Evolutionary conservation across 2,113 vertebrate species (phyloP).

Genomic region (Peromyscus leucopus): DNA sequence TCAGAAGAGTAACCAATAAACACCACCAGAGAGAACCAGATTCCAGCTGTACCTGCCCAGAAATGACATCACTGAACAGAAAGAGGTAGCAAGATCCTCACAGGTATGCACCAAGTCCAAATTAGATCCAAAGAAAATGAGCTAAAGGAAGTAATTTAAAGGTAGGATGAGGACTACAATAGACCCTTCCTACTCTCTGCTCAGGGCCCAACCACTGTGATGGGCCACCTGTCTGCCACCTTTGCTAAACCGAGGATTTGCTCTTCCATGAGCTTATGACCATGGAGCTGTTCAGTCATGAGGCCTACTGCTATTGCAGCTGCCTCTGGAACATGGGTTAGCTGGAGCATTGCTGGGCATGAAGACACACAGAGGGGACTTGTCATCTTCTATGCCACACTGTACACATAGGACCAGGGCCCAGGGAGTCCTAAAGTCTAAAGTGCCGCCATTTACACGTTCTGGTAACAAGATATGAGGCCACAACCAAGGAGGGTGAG

Average conservation of each 20-base stretch:
- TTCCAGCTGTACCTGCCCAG: neutral
- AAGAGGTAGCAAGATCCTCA: too few species aligned
- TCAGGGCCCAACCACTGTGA: too few species aligned
- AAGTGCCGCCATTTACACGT: neutral
- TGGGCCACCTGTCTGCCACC: neutral
- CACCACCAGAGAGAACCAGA: neutral
- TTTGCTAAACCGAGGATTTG: neutral
- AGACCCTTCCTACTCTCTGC: rapidly evolving
- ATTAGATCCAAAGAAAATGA: too few species aligned
- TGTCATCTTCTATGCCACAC: neutral
- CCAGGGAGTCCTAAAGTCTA: too few species aligned
- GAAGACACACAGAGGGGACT: neutral
- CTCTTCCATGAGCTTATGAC: neutral
- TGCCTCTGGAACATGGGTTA: neutral
- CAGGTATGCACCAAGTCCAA: neutral
- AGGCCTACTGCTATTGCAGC: too few species aligned
- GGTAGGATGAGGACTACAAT: neutral
- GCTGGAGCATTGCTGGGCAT: neutral
- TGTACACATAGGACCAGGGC: neutral
- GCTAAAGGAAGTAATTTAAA: rapidly evolving
- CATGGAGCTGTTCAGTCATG: neutral
- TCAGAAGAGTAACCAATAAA: neutral
- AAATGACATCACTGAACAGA: neutral
- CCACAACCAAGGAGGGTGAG: neutral
- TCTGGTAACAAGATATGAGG: neutral